These are phyloP conservation scores for Oophaga pumilio DNA, from an alignment of 2,113 vertebrate genomes.

Conservation along the genomic window DNA sequence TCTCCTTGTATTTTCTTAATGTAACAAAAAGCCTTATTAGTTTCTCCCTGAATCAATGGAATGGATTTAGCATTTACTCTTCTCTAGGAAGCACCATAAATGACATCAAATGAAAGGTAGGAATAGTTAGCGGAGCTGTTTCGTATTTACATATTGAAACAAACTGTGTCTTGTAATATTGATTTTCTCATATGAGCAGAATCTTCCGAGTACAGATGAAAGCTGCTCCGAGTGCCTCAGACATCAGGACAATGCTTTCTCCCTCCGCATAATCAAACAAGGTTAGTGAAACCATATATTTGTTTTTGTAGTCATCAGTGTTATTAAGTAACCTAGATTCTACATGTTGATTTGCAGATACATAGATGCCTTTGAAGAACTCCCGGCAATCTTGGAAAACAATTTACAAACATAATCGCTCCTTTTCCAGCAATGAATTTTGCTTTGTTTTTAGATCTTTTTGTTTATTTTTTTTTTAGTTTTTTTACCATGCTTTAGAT, in stretches of 20 bases:
- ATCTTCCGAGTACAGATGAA: constrained; percentile 60
- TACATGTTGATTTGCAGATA: constrained; percentile 24
- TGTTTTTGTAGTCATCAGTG: constrained; percentile 34
- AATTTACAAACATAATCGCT: constrained; percentile 15
- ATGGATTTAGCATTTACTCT: constrained; percentile 57
- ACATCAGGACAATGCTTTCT: constrained; percentile 54
- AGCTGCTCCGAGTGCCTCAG: constrained; percentile 55
- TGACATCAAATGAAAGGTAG: constrained; percentile 62
- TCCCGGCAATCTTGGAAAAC: background rate
- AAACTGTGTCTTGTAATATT: constrained; percentile 59
- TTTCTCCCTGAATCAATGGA: constrained; percentile 62
- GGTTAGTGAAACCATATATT: constrained; percentile 42
- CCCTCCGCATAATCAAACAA: constrained; percentile 60
- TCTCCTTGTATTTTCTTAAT: constrained; percentile 1
- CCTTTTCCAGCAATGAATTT: background rate
- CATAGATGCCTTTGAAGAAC: constrained; percentile 22
- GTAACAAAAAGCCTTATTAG: constrained; percentile 38
- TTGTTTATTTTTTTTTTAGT: background rate
- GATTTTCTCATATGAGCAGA: constrained; percentile 63
- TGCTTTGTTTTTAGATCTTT: background rate
- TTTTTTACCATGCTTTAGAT: background rate
- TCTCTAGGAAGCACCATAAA: constrained; percentile 64
- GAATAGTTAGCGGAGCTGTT: constrained; percentile 50
- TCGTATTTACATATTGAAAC: constrained; percentile 67
- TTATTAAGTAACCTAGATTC: constrained; percentile 36